A percentile compares a stretch with the other conserved stretches of the same genome.
Evolutionary conservation across 2,113 vertebrate species (phyloP).

Genomic region (Ptilorrhoa leucosticta): DNA sequence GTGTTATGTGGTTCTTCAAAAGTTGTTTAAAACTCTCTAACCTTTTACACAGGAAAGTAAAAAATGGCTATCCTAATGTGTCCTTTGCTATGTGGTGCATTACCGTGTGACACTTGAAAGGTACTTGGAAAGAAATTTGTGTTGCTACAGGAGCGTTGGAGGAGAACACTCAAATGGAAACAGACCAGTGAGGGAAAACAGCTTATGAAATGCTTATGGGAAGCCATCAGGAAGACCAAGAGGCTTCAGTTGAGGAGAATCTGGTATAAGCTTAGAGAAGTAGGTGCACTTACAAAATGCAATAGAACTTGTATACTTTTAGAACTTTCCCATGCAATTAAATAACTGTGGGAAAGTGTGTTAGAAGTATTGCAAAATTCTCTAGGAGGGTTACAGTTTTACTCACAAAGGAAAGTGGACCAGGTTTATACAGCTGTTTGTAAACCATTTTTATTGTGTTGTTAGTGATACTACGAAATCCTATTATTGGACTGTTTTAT

Average conservation of each 20-base stretch:
- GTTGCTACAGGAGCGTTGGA: fast-evolving
- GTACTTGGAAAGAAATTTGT: background rate
- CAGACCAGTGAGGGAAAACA: background rate
- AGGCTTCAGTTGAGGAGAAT: background rate
- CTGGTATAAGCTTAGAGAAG: background rate
- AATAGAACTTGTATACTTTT: background rate
- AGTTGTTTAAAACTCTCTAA: background rate
- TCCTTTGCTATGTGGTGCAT: background rate
- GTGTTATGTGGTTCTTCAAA: background rate
- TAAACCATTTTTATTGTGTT: background rate
- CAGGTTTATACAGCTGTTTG: background rate
- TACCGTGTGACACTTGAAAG: background rate
- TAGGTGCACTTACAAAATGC: background rate
- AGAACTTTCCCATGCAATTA: background rate
- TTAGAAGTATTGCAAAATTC: background rate
- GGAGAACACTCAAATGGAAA: background rate
- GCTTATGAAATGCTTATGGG: background rate
- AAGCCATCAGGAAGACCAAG: background rate
- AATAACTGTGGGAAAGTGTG: background rate
- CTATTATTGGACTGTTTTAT: background rate
- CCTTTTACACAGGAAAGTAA: background rate
- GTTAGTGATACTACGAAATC: background rate
- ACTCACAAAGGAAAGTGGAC: background rate
- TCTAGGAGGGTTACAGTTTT: background rate
- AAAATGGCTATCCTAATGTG: background rate